Base-by-base conservation (phyloP, 2,888 invertebrate species). In the Strigamia transsilvanica region DNA sequence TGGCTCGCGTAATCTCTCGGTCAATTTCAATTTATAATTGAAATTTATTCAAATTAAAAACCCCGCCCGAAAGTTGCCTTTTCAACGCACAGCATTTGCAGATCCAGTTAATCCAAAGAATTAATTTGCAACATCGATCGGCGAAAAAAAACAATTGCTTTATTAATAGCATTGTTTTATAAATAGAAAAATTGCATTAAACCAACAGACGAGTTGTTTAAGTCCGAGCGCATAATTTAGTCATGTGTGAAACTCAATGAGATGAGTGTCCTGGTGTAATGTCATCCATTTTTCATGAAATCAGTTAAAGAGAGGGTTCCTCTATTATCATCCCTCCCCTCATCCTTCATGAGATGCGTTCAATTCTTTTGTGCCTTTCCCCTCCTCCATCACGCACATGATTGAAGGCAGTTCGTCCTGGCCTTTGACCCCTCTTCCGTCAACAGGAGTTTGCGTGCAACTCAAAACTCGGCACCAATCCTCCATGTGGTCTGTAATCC, bases 261-360 rank as follows among this genome's bases (percentile, higher is more conserved):
- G 56, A 56, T 56, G 56, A 32, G 73, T 27, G 27, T 73, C 73
- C 23, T 32, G 32, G 23, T 27, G 27, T 27, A 73, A 32, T 73
- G 73, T 79, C 79, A 79, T 79, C 79, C 79, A 79, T 79, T 79
- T 79, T 79, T 79, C 79, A 79, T 79, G 79, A 79, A 79, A 38
- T 79, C 41, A 41, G 79, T 79, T 38, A 42, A 38, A 38, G 79
- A 79, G 79, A 79, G 42, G 79, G 79, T 42, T 38, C 41, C 32
- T 77, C 77, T 34, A 32, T 34, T 42, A 41, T 79, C 21, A 79
- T 79, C 42, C 38, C 79, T 27, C 32, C 73, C 73, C 73, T 56
- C 18, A 56, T n/a, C 56, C 18, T 73, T 73, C 27, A 73, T 32
- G 73, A 73, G 73, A 73, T 73, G 73, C 73, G 73, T 73, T 73